phyloP scores from a whole-genome alignment of 2,888 invertebrate species.

The Conops quadrifasciatus region DNA sequence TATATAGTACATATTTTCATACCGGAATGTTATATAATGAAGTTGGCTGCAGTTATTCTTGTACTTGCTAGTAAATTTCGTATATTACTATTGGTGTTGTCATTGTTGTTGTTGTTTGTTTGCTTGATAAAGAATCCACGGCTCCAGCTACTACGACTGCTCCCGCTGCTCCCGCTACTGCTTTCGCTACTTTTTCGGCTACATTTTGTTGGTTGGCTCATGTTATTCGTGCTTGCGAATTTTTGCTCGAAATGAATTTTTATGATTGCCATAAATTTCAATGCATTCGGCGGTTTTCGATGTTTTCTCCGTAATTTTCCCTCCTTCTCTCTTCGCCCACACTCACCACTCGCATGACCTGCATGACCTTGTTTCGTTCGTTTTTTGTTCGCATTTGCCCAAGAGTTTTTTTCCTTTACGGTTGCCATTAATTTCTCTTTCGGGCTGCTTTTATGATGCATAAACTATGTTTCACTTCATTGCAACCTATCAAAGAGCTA shows the following conservation, averaged over 20 bases:
- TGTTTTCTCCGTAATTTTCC: slow-evolving; percentile 6
- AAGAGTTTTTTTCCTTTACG: slow-evolving; percentile 7
- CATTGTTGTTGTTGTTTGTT: background rate
- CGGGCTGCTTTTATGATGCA: slow-evolving; percentile 17
- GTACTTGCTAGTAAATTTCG: background rate
- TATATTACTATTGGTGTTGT: background rate
- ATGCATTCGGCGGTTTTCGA: slow-evolving; percentile 37
- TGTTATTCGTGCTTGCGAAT: background rate
- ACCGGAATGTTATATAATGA: background rate
- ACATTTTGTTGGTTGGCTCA: too few species aligned
- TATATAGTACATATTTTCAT: too few species aligned
- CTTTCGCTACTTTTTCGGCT: too few species aligned
- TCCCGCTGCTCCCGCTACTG: slow-evolving; percentile 44
- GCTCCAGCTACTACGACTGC: slow-evolving; percentile 23
- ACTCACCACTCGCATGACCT: background rate
- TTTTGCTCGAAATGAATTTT: slow-evolving; percentile 40
- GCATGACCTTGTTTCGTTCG: background rate
- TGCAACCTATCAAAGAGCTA: too few species aligned
- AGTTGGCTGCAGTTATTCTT: background rate
- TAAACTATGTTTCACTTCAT: slow-evolving; percentile 25
- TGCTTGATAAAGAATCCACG: slow-evolving; percentile 7
- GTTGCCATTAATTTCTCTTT: slow-evolving; percentile 16
- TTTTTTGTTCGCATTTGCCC: background rate
- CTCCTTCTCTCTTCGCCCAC: background rate
- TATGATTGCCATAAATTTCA: slow-evolving; percentile 43